These are phyloP conservation scores for Tuberolachnus salignus DNA, from an alignment of 2,888 invertebrate genomes.

Conservation along the genomic window DNA sequence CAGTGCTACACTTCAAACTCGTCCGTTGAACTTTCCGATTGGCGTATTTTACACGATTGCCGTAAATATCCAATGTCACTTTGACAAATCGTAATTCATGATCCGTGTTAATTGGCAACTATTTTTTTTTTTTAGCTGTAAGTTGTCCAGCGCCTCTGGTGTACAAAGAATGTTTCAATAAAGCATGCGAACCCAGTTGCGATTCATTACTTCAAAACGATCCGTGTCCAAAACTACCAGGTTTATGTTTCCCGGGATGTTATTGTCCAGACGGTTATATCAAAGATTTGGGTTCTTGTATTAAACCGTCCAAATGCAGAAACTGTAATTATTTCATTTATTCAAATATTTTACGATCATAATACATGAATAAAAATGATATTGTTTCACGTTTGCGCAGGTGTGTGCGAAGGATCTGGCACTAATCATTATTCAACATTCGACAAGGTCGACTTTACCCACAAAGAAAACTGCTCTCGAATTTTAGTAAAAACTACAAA, in stretches of 20 bases:
- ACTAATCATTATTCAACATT: conserved; percentile 83
- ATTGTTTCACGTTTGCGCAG: conserved; percentile 61
- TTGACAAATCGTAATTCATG: too few species aligned
- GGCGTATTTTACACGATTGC: conserved; percentile 76
- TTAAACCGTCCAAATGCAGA: conserved; percentile 74
- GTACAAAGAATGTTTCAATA: conserved; percentile 82
- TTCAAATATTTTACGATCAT: background rate
- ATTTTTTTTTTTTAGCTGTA: conserved; percentile 66
- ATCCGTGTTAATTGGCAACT: too few species aligned
- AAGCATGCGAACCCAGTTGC: conserved; percentile 79
- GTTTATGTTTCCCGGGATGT: conserved; percentile 81
- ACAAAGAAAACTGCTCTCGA: conserved; percentile 85
- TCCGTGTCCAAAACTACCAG: conserved; percentile 70
- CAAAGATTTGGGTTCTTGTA: conserved; percentile 72
- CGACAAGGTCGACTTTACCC: conserved; percentile 78
- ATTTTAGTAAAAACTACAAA: conserved; percentile 69
- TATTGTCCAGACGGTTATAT: conserved; percentile 80
- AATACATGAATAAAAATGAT: background rate
- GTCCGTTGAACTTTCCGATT: conserved; percentile 70
- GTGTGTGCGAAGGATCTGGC: conserved; percentile 76
- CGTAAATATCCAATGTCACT: conserved; percentile 65
- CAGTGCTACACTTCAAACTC: conserved; percentile 74
- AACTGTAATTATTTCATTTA: conserved; percentile 70
- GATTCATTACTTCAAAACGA: conserved; percentile 68
- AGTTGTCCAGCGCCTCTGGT: conserved; percentile 77